Conservation (phyloP, 2,888 invertebrate genomes). For the Clitarchus hookeri region DNA sequence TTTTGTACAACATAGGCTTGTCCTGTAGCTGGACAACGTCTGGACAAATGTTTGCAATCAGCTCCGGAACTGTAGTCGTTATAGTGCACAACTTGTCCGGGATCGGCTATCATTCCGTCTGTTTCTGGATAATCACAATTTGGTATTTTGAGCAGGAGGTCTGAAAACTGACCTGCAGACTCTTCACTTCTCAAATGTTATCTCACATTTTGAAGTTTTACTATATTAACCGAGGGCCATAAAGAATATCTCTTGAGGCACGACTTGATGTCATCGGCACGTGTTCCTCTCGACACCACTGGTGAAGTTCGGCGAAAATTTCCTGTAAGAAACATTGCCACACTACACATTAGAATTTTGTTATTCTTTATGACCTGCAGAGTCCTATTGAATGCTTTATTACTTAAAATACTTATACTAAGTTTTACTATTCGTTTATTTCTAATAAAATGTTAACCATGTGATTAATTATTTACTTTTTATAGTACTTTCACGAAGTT, state of each 20-base stretch:
- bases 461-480: too few species aligned
- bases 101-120: background rate
- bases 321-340: background rate
- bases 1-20: background rate
- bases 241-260: background rate
- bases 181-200: background rate
- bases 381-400: background rate
- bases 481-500: too few species aligned
- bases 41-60: background rate
- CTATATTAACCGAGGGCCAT: background rate
- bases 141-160: background rate
- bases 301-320: background rate
- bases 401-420: too few species aligned
- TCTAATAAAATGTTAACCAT: too few species aligned
- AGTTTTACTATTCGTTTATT: too few species aligned
- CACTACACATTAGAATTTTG: background rate
- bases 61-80: background rate
- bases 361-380: background rate
- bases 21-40: background rate
- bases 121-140: background rate
- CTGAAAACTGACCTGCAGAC: background rate
- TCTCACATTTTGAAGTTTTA: background rate
- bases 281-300: background rate
- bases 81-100: background rate
- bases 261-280: background rate